These are phyloP conservation scores for Cygnus olor DNA, from an alignment of 2,797 vertebrate genomes.

Conservation along the genomic window DNA sequence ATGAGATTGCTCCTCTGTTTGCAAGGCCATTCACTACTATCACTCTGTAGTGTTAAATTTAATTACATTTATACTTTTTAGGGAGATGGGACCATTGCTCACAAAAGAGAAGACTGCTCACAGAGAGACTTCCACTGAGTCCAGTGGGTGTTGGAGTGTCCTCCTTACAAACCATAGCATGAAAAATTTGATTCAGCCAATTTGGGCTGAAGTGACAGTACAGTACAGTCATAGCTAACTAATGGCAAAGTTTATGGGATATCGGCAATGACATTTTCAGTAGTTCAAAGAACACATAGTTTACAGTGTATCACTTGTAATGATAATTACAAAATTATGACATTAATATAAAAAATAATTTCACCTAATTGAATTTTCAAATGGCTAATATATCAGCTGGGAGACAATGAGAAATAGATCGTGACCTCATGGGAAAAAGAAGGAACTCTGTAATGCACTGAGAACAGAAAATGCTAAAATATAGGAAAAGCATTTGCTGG, in stretches of 20 bases:
- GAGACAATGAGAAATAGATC: background rate
- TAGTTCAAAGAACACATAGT: background rate
- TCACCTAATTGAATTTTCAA: slow-evolving; percentile 12
- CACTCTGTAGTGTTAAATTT: background rate
- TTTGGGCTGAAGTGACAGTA: background rate
- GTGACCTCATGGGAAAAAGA: fast-evolving
- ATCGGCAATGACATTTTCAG: background rate
- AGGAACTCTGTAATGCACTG: background rate
- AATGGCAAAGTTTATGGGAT: background rate
- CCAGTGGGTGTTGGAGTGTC: background rate
- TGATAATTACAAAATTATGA: background rate
- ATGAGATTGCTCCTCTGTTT: background rate
- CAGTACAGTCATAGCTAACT: background rate
- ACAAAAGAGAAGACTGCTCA: background rate
- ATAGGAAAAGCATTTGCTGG: background rate
- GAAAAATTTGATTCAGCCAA: background rate
- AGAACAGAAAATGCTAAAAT: background rate
- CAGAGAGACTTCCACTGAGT: background rate
- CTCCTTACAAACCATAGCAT: background rate
- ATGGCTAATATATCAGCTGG: background rate
- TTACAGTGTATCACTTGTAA: background rate
- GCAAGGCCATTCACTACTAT: background rate
- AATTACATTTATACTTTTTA: background rate
- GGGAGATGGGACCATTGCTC: background rate
- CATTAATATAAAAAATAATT: background rate